Percentiles rank a stretch among this genome's conserved stretches.
phyloP scores from a whole-genome alignment of 2,888 invertebrate genomes.

The Biston betularia region DNA sequence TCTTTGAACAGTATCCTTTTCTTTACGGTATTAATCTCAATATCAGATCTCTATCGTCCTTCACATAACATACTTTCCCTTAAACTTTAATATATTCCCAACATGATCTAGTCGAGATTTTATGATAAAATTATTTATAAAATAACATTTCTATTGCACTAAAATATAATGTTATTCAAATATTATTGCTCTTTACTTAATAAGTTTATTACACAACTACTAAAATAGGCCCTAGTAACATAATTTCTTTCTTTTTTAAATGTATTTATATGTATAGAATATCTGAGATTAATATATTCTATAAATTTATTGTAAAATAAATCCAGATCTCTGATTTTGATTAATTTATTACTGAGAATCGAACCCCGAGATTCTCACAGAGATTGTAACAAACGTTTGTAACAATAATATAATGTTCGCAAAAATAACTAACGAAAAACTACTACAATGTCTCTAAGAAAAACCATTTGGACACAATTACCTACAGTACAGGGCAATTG shows the following conservation, averaged over 20 bases:
- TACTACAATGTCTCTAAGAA: constrained; percentile 52
- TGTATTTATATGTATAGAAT: constrained; percentile 7
- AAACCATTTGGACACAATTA: constrained; percentile 61
- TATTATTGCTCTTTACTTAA: constrained; percentile 73
- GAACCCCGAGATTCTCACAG: constrained; percentile 73
- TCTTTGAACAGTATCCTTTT: constrained; percentile 46
- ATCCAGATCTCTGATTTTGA: constrained; percentile 39
- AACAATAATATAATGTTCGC: constrained; percentile 59
- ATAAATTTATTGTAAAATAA: constrained; percentile 39
- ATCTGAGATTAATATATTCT: constrained; percentile 42
- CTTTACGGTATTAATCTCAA: constrained; percentile 78
- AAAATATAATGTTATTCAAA: constrained; percentile 64
- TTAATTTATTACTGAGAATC: constrained; percentile 55
- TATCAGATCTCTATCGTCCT: constrained; percentile 80
- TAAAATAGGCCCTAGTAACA: constrained; percentile 52
- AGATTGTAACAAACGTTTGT: constrained; percentile 74
- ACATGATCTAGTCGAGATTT: constrained; percentile 58
- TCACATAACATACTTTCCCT: constrained; percentile 58
- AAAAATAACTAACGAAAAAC: constrained; percentile 55
- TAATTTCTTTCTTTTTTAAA: constrained; percentile 30
- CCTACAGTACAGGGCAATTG: constrained; percentile 43
- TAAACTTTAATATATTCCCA: constrained; percentile 45
- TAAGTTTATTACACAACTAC: constrained; percentile 62
- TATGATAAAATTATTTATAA: constrained; percentile 75
- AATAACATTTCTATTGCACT: constrained; percentile 84